Conservation (phyloP, 2,797 vertebrate genomes). For the Hirundo rustica region DNA sequence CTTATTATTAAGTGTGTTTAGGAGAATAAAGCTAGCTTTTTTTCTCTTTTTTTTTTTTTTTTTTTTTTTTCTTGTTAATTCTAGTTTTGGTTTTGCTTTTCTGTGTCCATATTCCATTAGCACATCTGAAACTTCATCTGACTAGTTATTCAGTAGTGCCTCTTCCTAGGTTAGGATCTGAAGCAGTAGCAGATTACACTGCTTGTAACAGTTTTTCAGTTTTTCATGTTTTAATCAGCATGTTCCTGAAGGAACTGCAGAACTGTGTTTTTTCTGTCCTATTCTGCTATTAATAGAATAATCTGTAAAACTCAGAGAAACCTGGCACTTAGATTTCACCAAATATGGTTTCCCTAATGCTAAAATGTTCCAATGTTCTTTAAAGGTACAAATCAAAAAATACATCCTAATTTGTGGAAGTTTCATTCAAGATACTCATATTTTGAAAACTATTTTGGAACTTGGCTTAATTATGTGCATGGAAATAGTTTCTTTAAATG, state of each 20-base stretch:
- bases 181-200: background rate
- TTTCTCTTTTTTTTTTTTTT: background rate
- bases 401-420: background rate
- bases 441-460: background rate
- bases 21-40: background rate
- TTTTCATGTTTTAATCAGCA: background rate
- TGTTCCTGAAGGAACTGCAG: background rate
- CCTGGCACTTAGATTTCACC: background rate
- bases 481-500: background rate
- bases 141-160: background rate
- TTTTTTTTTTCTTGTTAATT: background rate
- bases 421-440: background rate
- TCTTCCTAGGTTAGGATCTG: background rate
- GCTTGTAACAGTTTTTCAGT: background rate
- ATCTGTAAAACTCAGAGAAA: background rate
- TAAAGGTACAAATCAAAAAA: background rate
- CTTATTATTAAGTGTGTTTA: background rate
- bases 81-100: background rate
- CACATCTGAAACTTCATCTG: background rate
- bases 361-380: background rate
- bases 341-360: background rate
- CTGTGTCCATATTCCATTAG: background rate
- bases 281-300: background rate
- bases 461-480: background rate
- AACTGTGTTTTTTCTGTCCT: background rate